phyloP scores from a whole-genome alignment of 1,140 invertebrate species.

The Sinonovacula constricta region DNA sequence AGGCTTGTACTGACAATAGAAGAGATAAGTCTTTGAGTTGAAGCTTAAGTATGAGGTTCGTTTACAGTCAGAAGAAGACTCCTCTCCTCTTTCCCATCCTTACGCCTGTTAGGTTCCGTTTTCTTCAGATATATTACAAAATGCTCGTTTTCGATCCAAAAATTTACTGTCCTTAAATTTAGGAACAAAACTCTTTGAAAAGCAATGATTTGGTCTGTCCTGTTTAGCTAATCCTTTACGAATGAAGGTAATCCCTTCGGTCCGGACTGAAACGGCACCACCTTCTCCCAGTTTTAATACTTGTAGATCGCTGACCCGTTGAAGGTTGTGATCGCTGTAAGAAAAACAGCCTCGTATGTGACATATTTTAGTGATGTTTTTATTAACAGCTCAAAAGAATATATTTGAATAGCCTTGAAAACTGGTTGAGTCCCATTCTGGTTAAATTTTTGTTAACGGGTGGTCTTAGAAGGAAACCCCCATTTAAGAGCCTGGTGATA shows the following conservation, averaged over 20 bases:
- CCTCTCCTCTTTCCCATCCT: constrained; percentile 3
- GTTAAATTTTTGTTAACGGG: constrained; percentile 9
- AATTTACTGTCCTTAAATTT: constrained; percentile 9
- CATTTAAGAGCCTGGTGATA: constrained; percentile 15
- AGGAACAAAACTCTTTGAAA: constrained; percentile 5
- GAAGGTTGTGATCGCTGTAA: constrained; percentile 1
- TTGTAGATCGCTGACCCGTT: constrained; percentile 5
- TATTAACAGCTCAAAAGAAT: not conserved
- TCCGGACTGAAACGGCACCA: constrained; percentile 11
- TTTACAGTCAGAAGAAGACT: not conserved
- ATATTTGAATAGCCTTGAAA: constrained; percentile 8
- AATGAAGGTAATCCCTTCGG: constrained; percentile 20
- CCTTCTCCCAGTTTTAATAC: constrained; percentile 20
- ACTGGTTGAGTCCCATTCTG: constrained; percentile 31
- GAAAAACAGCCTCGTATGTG: constrained; percentile 24
- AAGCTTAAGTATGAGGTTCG: constrained; percentile 1
- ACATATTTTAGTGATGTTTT: constrained; percentile 9
- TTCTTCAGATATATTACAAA: constrained; percentile 12
- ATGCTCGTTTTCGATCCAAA: constrained; percentile 22
- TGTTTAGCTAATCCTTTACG: no score
- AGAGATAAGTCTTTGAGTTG: not conserved
- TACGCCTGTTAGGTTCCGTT: not conserved
- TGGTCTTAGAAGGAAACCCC: constrained; percentile 24
- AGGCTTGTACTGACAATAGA: constrained; percentile 15
- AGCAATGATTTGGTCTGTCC: not conserved